These are phyloP conservation scores for Apis dorsata DNA, from an alignment of 1,140 invertebrate genomes.

Conservation along the genomic window DNA sequence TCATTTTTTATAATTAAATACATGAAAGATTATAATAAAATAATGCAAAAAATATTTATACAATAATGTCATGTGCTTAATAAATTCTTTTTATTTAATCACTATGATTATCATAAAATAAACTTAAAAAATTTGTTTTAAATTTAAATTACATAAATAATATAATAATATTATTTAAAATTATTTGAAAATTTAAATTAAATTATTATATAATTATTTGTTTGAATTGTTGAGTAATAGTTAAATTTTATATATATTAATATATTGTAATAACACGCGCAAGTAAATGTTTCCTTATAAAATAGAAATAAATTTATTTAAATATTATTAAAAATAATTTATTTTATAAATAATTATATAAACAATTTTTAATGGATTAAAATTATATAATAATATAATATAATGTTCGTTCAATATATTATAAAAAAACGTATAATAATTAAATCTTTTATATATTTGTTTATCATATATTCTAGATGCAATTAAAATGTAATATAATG, in stretches of 20 bases:
- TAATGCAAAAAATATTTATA: slow-evolving; percentile 3
- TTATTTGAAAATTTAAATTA: not conserved
- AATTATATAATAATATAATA: no score
- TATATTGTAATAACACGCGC: not conserved
- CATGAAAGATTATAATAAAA: no score
- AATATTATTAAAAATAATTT: not conserved
- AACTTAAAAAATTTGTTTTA: not conserved
- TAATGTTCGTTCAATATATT: no score
- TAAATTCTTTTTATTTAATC: not conserved
- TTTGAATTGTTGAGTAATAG: not conserved
- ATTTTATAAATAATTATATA: not conserved
- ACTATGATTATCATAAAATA: not conserved
- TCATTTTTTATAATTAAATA: not conserved
- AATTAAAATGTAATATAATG: no score
- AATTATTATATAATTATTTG: no score
- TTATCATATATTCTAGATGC: no score
- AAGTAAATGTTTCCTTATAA: not conserved
- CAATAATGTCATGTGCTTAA: not conserved
- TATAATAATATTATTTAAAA: not conserved
- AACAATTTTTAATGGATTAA: no score
- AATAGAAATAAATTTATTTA: not conserved
- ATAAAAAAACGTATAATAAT: no score
- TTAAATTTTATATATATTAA: not conserved
- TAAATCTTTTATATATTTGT: no score
- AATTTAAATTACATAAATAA: not conserved